Percentiles rank a stretch among this genome's conserved stretches.
Conservation (phyloP, 2,888 invertebrate species). For the Himalopsyche japonica region DNA sequence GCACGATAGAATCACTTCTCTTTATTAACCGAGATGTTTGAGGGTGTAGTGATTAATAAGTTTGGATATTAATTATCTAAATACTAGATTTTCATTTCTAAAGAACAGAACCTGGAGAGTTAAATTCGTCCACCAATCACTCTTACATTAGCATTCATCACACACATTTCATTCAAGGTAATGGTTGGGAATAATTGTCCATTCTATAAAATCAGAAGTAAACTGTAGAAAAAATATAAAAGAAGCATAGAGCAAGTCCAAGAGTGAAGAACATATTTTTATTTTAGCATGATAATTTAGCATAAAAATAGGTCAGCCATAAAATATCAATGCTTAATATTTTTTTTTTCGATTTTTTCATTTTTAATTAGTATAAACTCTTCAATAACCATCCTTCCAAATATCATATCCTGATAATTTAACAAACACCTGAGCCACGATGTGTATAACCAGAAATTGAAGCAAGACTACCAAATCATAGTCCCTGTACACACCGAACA, state of each 20-base stretch:
- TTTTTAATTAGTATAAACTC: slow-evolving; percentile 35
- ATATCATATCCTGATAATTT: slow-evolving; percentile 37
- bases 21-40: background rate
- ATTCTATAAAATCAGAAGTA: background rate
- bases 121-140: background rate
- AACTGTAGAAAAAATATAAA: background rate
- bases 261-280: slow-evolving; percentile 7
- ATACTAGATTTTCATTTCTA: background rate
- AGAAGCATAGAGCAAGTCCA: background rate
- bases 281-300: slow-evolving; percentile 23
- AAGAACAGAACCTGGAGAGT: background rate
- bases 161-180: background rate
- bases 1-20: background rate
- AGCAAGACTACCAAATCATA: background rate
- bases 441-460: background rate
- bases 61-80: background rate
- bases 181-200: background rate
- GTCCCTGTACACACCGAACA: background rate
- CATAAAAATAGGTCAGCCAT: slow-evolving; percentile 31
- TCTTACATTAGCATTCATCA: background rate
- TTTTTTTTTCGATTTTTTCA: slow-evolving; percentile 25
- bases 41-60: background rate
- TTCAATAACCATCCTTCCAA: slow-evolving; percentile 36
- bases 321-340: slow-evolving; percentile 40
- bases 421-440: slow-evolving; percentile 29